Conservation (phyloP, 2,113 vertebrate species). For the Galbula dea region DNA sequence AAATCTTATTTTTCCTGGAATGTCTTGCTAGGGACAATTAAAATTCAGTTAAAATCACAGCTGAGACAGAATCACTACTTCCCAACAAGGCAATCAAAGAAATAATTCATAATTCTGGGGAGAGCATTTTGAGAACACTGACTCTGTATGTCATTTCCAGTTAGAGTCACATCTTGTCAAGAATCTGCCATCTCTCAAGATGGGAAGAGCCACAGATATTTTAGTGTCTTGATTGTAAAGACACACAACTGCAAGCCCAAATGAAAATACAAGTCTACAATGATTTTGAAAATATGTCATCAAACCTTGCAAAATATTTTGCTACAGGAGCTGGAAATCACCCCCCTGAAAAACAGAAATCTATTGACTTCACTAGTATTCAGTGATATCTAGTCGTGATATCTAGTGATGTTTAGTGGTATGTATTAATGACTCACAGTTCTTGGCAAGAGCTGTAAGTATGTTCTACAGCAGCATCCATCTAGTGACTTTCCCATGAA, state of each 20-base stretch:
- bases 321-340: neutral
- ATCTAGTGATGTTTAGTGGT: no score
- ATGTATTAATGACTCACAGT: neutral
- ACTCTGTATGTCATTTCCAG: neutral
- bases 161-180: neutral
- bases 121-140: neutral
- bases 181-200: neutral
- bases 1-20: neutral
- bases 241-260: neutral
- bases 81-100: neutral
- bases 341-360: neutral
- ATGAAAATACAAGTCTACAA: neutral
- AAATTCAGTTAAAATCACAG: neutral
- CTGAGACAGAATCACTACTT: neutral
- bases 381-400: no score
- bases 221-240: neutral
- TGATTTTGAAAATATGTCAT: neutral
- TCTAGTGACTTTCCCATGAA: neutral
- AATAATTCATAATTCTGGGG: neutral
- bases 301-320: neutral
- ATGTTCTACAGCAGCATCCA: neutral
- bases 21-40: neutral
- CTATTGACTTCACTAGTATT: neutral
- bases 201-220: neutral
- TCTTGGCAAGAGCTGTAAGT: neutral